A percentile compares a stretch with the other conserved stretches of the same genome.
Evolutionary conservation across 2,888 invertebrate genomes (phyloP).

Genomic region (Thecocarcelia acutangulata): DNA sequence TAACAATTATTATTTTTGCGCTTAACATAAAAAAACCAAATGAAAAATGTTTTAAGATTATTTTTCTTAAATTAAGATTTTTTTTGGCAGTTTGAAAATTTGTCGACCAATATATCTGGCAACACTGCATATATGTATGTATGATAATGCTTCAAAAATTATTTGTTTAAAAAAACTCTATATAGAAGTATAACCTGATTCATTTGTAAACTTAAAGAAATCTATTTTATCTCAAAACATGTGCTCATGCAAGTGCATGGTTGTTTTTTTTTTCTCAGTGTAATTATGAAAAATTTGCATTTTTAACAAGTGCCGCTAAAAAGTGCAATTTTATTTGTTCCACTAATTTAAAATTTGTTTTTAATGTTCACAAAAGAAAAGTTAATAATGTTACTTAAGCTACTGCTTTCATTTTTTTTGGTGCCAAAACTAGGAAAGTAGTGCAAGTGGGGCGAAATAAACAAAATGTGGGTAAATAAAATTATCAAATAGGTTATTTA

Average conservation of each 20-base stretch:
- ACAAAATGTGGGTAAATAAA: conserved; percentile 50
- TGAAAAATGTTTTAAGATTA: too few species aligned
- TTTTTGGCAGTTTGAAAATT: too few species aligned
- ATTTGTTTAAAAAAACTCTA: too few species aligned
- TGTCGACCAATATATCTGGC: too few species aligned
- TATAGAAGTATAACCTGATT: too few species aligned
- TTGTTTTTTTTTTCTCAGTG: conserved; percentile 31
- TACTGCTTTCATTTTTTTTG: conserved; percentile 67
- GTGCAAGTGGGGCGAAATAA: conserved; percentile 70
- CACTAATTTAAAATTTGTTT: conserved; percentile 1
- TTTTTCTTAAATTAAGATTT: too few species aligned
- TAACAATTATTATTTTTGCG: too few species aligned
- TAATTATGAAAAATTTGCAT: conserved; percentile 75
- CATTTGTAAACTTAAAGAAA: conserved; percentile 14
- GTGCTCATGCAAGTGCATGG: not conserved
- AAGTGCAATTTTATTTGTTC: conserved; percentile 75
- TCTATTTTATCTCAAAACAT: conserved; percentile 20
- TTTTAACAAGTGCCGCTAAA: conserved; percentile 80
- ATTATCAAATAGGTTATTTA: not conserved
- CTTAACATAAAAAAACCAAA: too few species aligned
- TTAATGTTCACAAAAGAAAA: conserved; percentile 6
- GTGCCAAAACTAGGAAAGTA: conserved; percentile 74
- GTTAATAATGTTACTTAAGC: conserved; percentile 47
- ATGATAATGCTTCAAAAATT: too few species aligned
- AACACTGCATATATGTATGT: too few species aligned